Conservation (phyloP, 2,113 vertebrate species). For the Geococcyx californianus region DNA sequence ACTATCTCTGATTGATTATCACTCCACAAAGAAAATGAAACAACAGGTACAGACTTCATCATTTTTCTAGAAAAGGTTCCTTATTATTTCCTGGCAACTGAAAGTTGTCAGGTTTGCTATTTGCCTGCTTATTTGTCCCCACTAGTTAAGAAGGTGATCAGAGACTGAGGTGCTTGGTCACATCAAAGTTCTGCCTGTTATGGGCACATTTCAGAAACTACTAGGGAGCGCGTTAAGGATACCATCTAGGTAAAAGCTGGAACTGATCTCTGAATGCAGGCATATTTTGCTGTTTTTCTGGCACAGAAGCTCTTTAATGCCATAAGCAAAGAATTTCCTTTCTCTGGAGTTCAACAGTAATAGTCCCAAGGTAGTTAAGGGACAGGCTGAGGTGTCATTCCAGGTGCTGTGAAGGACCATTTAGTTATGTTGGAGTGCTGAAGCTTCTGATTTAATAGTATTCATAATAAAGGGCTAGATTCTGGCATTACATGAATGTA, state of each 20-base stretch:
- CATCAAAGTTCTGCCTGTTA: background rate
- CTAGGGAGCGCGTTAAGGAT: background rate
- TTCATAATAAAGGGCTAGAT: background rate
- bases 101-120: background rate
- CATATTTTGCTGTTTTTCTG: background rate
- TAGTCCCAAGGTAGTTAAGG: background rate
- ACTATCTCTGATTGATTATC: slow-evolving; percentile 87
- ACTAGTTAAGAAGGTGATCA: background rate
- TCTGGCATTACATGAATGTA: background rate
- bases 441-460: background rate
- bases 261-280: background rate
- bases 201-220: background rate
- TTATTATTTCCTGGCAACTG: background rate
- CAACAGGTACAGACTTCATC: slow-evolving; percentile 80
- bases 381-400: background rate
- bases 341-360: background rate
- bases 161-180: background rate
- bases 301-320: background rate
- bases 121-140: background rate
- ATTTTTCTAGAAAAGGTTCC: background rate
- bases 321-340: background rate
- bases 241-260: background rate
- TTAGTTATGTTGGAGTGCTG: background rate
- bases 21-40: slow-evolving; percentile 85
- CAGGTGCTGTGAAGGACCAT: background rate